phyloP scores from a whole-genome alignment of 2,113 vertebrate species.

The Theristicus caerulescens region DNA sequence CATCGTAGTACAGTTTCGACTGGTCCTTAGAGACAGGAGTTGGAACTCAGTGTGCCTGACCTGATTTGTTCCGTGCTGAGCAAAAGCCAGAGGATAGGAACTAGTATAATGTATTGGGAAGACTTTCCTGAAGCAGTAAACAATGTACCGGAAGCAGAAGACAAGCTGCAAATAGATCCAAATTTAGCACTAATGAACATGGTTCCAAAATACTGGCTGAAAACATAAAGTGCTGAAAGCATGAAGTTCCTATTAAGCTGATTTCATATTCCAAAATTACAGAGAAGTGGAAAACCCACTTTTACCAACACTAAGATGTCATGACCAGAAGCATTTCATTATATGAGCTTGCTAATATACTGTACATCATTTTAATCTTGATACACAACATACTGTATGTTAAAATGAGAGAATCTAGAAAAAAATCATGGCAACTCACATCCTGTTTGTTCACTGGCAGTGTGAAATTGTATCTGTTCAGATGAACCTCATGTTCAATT shows the following conservation, averaged over 20 bases:
- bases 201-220: neutral
- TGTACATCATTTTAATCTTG: neutral
- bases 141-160: slow-evolving; percentile 23
- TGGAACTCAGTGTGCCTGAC: slow-evolving; percentile 29
- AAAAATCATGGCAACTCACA: neutral
- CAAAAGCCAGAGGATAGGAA: slow-evolving; percentile 4
- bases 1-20: neutral
- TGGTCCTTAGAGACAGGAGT: neutral
- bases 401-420: neutral
- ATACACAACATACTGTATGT: neutral
- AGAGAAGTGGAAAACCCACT: neutral
- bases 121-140: slow-evolving; percentile 28
- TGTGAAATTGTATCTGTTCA: neutral
- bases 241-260: neutral
- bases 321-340: neutral
- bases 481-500: neutral
- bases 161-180: neutral
- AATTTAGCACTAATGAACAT: neutral
- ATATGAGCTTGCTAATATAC: neutral
- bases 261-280: neutral
- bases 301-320: neutral
- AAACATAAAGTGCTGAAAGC: neutral
- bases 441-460: neutral
- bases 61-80: neutral
- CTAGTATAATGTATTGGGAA: neutral